Evolutionary conservation across 2,797 vertebrate genomes (phyloP).

Genomic region (Xenentodon cancila): DNA sequence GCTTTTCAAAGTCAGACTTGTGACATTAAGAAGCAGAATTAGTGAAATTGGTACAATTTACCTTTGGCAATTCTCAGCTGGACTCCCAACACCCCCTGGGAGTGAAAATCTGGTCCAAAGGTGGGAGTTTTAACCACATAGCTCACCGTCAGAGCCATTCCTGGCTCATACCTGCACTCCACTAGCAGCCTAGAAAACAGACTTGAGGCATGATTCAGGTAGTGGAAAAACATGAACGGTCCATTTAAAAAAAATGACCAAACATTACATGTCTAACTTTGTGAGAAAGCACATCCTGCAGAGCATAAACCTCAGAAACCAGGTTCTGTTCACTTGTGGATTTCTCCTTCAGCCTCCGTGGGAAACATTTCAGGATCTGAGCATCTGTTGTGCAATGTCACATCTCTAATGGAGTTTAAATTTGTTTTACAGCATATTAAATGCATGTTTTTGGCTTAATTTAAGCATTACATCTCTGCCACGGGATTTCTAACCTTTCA

Average conservation of each 20-base stretch:
- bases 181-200: constrained; percentile 76
- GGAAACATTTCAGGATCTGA: constrained; percentile 6
- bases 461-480: too few relatives aligned
- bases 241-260: background rate
- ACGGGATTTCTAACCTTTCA: too few relatives aligned
- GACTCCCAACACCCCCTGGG: constrained; percentile 80
- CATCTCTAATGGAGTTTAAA: constrained; percentile 4
- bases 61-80: constrained; percentile 84
- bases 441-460: too few relatives aligned
- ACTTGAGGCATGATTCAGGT: background rate
- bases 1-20: too few relatives aligned
- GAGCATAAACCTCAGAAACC: background rate
- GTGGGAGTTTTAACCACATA: constrained; percentile 82
- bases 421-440: constrained; percentile 1
- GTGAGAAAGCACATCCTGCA: background rate
- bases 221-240: background rate
- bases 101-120: constrained; percentile 72
- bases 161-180: constrained; percentile 79
- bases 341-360: constrained; percentile 6
- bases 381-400: constrained; percentile 11
- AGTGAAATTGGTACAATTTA: constrained; percentile 14
- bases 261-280: background rate
- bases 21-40: too few relatives aligned
- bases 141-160: constrained; percentile 66
- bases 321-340: background rate